Evolutionary conservation across 2,797 vertebrate genomes (phyloP), one percentile per base, ranked within the genome.

Genomic region (Synaphobranchus kaupii): DNA sequence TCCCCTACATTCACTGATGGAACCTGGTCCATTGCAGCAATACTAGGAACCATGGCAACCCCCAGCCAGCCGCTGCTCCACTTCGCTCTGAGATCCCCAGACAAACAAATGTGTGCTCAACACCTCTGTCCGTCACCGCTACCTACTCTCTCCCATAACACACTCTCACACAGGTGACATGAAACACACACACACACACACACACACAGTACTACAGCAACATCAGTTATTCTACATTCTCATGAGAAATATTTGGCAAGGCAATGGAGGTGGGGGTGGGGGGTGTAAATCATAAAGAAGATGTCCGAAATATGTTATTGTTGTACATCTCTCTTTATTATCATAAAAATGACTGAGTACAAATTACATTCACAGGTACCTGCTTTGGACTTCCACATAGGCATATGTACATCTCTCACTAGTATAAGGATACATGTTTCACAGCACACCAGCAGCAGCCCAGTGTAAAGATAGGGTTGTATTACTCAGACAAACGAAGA

Each of bases 291-390:
- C 13, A 34, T 78, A 12, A 39, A 85, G 22, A 86, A 86, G 22
- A 84, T 80, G 39, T 22, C 22, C 71, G 44, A 54, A 47, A 80
- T 66, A 31, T 84, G 84, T 83, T 39, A 91, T 92, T 76, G 31
- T n/a, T 1, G 48, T 80, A 78, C 93, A 92, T 90, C 90, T 90
- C 92, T 90, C 90, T 96, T 96, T 96, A 96, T 95, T 96, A 90
- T 94, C 93, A 92, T 94, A 95, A 95, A 96, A 95, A 92, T 91
- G 92, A 93, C 94, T 92, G 92, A 94, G 94, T 96, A 96, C 94
- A 96, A 96, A 96, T 91, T 94, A 96, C 95, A 96, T 96, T 96
- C 95, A 96, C 94, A 93, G 92, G 92, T 90, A 93, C 92, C 91
- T 78, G 90, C 89, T 91, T 87, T 86, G 86, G 86, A 89, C 88